A percentile compares a stretch with the other conserved stretches of the same genome.
Conservation (phyloP, 1,140 invertebrate species). For the Hyles vespertilio region DNA sequence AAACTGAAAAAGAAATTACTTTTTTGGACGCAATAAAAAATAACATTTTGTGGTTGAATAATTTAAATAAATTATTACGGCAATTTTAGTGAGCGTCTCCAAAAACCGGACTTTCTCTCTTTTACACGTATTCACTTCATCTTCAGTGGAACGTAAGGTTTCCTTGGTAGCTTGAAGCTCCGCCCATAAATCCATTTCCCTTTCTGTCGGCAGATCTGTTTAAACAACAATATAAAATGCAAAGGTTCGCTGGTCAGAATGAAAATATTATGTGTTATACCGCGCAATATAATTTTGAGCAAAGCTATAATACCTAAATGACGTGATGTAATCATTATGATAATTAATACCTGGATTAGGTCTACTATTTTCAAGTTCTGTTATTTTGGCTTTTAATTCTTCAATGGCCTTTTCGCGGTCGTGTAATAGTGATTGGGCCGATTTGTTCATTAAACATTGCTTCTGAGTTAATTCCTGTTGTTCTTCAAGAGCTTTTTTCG, state of each 20-base stretch:
- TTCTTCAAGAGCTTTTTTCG: slow-evolving; percentile 39
- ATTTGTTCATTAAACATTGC: slow-evolving; percentile 36
- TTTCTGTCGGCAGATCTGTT: slow-evolving; percentile 58
- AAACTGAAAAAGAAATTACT: slow-evolving; percentile 42
- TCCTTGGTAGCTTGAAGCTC: slow-evolving; percentile 64
- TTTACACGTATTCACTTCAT: slow-evolving; percentile 58
- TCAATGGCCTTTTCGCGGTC: slow-evolving; percentile 42
- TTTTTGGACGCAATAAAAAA: no score
- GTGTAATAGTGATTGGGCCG: slow-evolving; percentile 29
- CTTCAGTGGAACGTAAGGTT: slow-evolving; percentile 53
- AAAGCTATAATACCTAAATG: no score
- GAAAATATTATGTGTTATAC: no score
- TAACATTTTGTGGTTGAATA: neutral
- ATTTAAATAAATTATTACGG: slow-evolving; percentile 41
- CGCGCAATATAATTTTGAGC: no score
- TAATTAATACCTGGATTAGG: slow-evolving; percentile 46
- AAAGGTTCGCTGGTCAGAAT: no score
- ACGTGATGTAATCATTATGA: neutral
- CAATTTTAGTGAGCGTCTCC: slow-evolving; percentile 60
- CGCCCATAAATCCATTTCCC: slow-evolving; percentile 64
- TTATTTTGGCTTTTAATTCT: slow-evolving; percentile 47
- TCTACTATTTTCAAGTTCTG: slow-evolving; percentile 48
- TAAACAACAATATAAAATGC: slow-evolving; percentile 3
- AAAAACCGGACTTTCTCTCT: slow-evolving; percentile 63
- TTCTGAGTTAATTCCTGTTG: slow-evolving; percentile 30